phyloP scores from a whole-genome alignment of 2,888 invertebrate species.

The Synergus umbraculus region DNA sequence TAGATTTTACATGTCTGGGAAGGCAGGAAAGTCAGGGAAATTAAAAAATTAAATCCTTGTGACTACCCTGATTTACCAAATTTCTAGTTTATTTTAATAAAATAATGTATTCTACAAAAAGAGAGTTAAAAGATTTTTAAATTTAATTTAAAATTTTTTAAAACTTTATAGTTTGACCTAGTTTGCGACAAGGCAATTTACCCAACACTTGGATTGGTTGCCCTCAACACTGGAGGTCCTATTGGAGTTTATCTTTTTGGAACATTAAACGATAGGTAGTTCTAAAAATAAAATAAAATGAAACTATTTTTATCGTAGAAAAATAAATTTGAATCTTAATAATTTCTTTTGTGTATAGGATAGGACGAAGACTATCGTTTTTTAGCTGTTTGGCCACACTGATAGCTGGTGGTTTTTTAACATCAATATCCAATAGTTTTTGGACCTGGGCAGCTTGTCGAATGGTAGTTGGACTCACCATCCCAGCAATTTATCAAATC shows the following conservation, averaged over 20 bases:
- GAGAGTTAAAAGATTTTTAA: neutral
- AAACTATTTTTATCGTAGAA: neutral
- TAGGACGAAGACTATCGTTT: constrained; percentile 91
- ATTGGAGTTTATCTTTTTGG: constrained; percentile 94
- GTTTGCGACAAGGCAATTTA: constrained; percentile 93
- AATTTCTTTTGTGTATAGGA: constrained; percentile 77
- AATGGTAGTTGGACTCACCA: constrained; percentile 90
- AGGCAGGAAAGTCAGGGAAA: no score
- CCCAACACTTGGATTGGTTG: constrained; percentile 91
- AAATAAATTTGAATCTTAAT: constrained; percentile 13
- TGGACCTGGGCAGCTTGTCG: constrained; percentile 91
- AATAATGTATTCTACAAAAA: constrained; percentile 8
- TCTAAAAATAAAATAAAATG: neutral
- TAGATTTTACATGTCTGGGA: neutral
- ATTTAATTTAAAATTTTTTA: constrained; percentile 37
- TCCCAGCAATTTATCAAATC: constrained; percentile 95
- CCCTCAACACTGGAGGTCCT: constrained; percentile 92
- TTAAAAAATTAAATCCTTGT: no score
- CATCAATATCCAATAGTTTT: constrained; percentile 87
- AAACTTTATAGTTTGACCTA: constrained; percentile 87
- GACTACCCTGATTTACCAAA: no score
- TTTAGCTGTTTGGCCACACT: constrained; percentile 91
- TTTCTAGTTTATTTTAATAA: neutral
- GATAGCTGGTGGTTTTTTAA: constrained; percentile 87
- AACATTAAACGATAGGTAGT: constrained; percentile 86